phyloP scores from a whole-genome alignment of 1,140 invertebrate species.

The Phymastichus coffea region DNA sequence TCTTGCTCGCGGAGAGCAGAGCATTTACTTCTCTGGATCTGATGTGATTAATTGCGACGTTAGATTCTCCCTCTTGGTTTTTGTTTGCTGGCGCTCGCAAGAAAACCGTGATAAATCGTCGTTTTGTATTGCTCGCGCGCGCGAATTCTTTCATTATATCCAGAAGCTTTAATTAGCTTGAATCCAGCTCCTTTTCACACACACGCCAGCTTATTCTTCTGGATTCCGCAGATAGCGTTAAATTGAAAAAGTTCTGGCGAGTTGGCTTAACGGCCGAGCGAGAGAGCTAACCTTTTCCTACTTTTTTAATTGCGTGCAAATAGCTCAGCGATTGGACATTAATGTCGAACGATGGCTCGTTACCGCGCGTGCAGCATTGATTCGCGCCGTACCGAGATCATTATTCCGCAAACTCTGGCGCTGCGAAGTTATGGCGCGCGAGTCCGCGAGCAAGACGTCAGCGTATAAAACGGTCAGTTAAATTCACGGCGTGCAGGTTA shows the following conservation, averaged over 20 bases:
- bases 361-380: too few relatives aligned
- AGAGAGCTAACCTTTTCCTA: neutral
- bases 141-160: constrained; percentile 14
- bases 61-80: neutral
- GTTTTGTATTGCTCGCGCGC: constrained; percentile 2
- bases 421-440: too few relatives aligned
- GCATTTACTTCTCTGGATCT: neutral
- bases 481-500: too few relatives aligned
- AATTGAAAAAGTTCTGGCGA: constrained; percentile 23
- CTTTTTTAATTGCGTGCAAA: constrained; percentile 24
- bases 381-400: too few relatives aligned
- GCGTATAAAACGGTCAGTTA: too few relatives aligned
- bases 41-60: constrained; percentile 22
- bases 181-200: neutral
- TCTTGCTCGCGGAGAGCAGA: neutral
- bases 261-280: constrained; percentile 15
- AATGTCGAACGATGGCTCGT: constrained; percentile 20
- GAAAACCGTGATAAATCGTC: constrained; percentile 12
- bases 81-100: constrained; percentile 1
- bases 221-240: constrained; percentile 9
- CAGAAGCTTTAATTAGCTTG: constrained; percentile 18
- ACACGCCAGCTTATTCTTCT: neutral
- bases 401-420: too few relatives aligned
- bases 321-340: constrained; percentile 15
- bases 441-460: too few relatives aligned